Percentiles rank a stretch among this genome's conserved stretches.
Conservation (phyloP, 2,797 vertebrate species). For the Peromyscus nudipes region DNA sequence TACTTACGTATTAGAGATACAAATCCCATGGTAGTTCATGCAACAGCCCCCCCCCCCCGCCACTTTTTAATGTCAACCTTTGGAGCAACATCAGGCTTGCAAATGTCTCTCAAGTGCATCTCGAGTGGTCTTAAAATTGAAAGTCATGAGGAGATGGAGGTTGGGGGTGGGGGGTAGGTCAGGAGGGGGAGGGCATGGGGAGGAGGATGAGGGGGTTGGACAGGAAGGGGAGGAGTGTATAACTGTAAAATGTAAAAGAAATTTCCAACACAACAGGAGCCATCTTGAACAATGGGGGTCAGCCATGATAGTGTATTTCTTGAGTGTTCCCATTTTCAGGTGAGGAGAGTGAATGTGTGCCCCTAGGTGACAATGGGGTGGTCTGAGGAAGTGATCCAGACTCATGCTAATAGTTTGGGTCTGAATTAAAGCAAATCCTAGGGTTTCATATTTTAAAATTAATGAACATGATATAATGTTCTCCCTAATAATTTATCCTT, state of each 20-base stretch:
- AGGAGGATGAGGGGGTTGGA: too few species aligned
- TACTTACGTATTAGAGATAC: slow-evolving; percentile 58
- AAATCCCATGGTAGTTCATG: background rate
- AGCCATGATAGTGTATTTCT: background rate
- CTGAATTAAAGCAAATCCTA: slow-evolving; percentile 20
- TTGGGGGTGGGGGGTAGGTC: background rate
- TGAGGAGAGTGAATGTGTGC: background rate
- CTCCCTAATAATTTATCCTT: background rate
- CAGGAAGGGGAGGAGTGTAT: background rate
- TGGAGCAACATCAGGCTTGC: background rate
- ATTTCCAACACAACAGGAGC: background rate
- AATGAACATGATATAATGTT: background rate
- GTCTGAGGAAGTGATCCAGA: background rate
- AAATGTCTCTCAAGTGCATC: background rate
- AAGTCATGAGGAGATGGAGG: background rate
- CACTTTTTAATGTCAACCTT: background rate
- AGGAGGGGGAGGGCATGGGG: background rate
- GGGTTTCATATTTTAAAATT: slow-evolving; percentile 33
- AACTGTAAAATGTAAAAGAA: background rate
- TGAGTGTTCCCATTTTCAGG: background rate
- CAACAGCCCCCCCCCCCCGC: background rate
- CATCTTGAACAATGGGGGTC: background rate
- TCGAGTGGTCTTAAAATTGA: background rate
- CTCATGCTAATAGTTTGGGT: background rate
- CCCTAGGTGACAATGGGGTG: fast-evolving